Evolutionary conservation across 1,140 invertebrate genomes (phyloP), one percentile per base, ranked within the genome.

Genomic region (Holotrichia oblita): DNA sequence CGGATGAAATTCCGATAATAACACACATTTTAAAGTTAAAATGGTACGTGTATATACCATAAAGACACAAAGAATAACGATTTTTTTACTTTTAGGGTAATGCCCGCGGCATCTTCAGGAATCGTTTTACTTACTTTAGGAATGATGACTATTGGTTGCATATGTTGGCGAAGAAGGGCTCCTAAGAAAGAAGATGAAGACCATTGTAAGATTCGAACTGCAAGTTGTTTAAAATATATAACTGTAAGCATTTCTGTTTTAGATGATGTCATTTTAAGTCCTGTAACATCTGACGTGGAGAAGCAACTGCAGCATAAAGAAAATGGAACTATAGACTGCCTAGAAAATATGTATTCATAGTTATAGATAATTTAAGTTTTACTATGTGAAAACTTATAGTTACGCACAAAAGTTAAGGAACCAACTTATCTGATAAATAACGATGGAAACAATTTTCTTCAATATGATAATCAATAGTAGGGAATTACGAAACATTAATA

Each of bases 271-370:
- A 17, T 55, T 17, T 17, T 55, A n/a, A 3, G 12, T 7, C 48
- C 48, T 3, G 48, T 55, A 17, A 6, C n/a, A 6, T 7, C 6
- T 17, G 14, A 17, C n/a, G 14, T 17, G 6, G 48, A 17, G 14
- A n/a, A 55, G 48, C 14, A 17, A n/a, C 17, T 55, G 48, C 6
- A 55, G 14, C 1, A 14, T n/a, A 14, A 14, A n/a, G 17, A 55
- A 17, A 14, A 14, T 17, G 48, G 17, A n/a, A 14, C 14, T 6
- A 55, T 3, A 17, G 48, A 17, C 6, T 55, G 6, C n/a, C 14
- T 55, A 55, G 17, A 55, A n/a, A 55, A 55, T 55, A 55, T 55
- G 3, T 55, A 55, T 55, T 55, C 48, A 9, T 48, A 48, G n/a
- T 48, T n/a, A 48, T 34, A 34, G 27, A 34, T 34, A 4, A 34